Evolutionary conservation across 1,140 invertebrate genomes (phyloP), one percentile per base, ranked within the genome.

Genomic region (Cheumatopsyche charites): DNA sequence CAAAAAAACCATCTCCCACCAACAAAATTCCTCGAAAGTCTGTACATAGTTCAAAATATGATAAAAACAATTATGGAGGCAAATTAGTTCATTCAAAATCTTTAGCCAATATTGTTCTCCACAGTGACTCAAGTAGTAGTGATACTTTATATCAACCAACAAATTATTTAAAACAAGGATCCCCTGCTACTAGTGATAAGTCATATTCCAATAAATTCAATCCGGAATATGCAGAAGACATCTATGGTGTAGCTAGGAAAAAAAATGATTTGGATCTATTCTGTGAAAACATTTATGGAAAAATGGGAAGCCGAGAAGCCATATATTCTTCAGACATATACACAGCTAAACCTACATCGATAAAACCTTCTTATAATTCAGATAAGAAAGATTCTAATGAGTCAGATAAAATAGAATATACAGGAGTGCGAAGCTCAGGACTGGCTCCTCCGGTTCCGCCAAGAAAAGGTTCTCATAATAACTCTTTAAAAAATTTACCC

Each of bases 41-140:
- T n/a, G 79, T 81, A 72, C 77, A 79, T 62, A 79, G 82, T 12
- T 82, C 81, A 63, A 81, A 82, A 70, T 82, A 80, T 65, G 82
- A 82, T 52, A 81, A 82, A 23, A 67, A 69, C 13, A 45, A n/a
- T 62, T 69, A 62, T 47, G 43, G 52, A 42, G 58, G 49, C 43
- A 83, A 82, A 75, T 70, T 84, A 67, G 82, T 81, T 65, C 82
- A 83, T 73, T 84, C 83, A 0, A 84, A 84, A 74, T 84, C 83
- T 0, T 75, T 84, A 25, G 83, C 83, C 9, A 83, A 83, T 65
- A 83, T 84, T 26, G 80, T 83, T 26, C 58, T 84, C 17, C 81
- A 83, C 47, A 84, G 79, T 52, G 82, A 84, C 67, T 83, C 83
- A 0, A 82, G 81, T 71, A 84, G 82, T 74, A 82, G 78, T 67